A percentile compares a stretch with the other conserved stretches of the same genome.
Conservation (phyloP, 2,113 vertebrate species). For the Catharus fuscescens region DNA sequence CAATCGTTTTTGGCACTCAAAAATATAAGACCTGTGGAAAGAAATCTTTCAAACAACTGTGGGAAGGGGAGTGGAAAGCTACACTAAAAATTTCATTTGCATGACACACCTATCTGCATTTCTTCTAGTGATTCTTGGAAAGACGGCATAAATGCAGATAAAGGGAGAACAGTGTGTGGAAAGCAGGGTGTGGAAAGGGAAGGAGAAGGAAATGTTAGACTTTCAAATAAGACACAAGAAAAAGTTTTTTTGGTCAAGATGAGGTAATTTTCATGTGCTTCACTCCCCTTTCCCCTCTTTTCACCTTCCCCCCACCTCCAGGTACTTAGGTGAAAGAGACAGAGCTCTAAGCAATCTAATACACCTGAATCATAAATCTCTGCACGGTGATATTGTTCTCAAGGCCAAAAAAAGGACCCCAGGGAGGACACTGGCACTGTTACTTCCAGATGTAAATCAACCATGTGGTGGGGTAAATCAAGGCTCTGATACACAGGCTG, state of each 20-base stretch:
- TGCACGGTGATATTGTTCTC: background rate
- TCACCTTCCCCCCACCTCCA: background rate
- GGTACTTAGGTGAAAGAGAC: background rate
- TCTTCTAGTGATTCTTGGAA: constrained; percentile 44
- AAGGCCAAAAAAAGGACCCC: background rate
- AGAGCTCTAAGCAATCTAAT: background rate
- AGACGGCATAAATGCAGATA: background rate
- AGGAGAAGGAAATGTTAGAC: background rate
- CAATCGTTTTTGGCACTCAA: background rate
- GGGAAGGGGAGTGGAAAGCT: background rate
- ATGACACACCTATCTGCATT: constrained; percentile 38
- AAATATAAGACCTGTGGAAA: background rate
- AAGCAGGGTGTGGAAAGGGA: background rate
- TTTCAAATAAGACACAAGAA: background rate
- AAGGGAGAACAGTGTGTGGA: background rate
- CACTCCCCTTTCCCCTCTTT: background rate
- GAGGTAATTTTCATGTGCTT: background rate
- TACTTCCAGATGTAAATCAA: background rate
- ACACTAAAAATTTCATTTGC: constrained; percentile 13
- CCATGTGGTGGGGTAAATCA: background rate
- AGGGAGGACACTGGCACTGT: background rate
- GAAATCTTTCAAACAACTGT: background rate
- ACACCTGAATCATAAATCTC: background rate
- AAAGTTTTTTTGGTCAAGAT: background rate
- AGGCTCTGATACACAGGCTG: background rate